These are phyloP conservation scores for Passer montanus DNA, from an alignment of 2,113 vertebrate species.

Conservation along the genomic window DNA sequence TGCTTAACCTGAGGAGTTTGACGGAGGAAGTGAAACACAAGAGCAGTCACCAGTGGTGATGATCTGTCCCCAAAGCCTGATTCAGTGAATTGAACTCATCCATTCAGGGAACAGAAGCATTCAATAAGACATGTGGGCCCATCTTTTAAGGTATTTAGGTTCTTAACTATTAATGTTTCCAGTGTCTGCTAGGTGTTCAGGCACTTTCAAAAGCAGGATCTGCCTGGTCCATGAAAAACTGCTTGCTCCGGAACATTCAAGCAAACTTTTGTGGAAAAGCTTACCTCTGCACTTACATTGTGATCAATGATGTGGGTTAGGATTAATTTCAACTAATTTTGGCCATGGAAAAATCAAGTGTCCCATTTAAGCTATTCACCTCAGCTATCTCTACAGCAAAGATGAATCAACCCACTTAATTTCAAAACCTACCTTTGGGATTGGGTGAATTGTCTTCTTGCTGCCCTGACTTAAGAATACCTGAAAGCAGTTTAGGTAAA, in stretches of 20 bases:
- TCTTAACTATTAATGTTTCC: slow-evolving; percentile 47
- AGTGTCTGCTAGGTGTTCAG: slow-evolving; percentile 4
- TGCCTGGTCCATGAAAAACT: not conserved
- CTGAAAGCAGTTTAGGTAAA: not conserved
- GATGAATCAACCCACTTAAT: not conserved
- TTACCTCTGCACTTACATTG: slow-evolving; percentile 33
- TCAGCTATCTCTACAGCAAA: not conserved
- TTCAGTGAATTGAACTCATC: slow-evolving; percentile 58
- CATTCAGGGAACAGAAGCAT: slow-evolving; percentile 53
- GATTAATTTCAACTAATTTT: slow-evolving; percentile 37
- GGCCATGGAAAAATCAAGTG: not conserved
- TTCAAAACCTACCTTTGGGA: not conserved
- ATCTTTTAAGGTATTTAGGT: slow-evolving; percentile 55
- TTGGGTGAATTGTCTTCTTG: not conserved
- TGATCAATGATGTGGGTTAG: slow-evolving; percentile 5
- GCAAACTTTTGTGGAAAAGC: slow-evolving; percentile 5
- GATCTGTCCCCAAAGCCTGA: slow-evolving; percentile 55
- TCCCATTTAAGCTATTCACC: not conserved
- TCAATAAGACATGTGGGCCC: slow-evolving; percentile 18
- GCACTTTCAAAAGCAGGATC: slow-evolving; percentile 4
- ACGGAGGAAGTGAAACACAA: slow-evolving; percentile 25
- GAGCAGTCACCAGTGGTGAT: slow-evolving; percentile 55
- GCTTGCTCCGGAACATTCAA: slow-evolving; percentile 30
- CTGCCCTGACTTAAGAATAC: not conserved
- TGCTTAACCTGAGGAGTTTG: not conserved